These are phyloP conservation scores for Daubentonia madagascariensis DNA, from an alignment of 2,113 vertebrate species.

Conservation along the genomic window DNA sequence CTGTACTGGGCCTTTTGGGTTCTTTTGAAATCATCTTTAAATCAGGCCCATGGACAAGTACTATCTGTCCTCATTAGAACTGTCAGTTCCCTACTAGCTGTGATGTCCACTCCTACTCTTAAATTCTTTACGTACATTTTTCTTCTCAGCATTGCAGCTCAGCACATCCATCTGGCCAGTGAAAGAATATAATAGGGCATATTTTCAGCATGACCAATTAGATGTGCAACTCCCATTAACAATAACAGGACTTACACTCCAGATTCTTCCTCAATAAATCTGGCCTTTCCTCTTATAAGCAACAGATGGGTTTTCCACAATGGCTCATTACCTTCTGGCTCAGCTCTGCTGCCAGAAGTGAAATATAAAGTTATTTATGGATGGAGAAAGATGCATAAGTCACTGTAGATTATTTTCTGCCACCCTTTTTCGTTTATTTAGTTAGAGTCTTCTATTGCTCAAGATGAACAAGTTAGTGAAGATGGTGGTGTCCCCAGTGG, in stretches of 20 bases:
- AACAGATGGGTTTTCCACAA: constrained; percentile 88
- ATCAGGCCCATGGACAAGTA: neutral
- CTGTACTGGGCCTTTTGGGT: neutral
- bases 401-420: constrained; percentile 78
- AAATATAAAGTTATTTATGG: constrained; percentile 88
- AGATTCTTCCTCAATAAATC: constrained; percentile 80
- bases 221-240: constrained; percentile 81
- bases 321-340: constrained; percentile 85
- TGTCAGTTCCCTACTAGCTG: neutral
- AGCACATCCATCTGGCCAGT: constrained; percentile 68
- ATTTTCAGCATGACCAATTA: constrained; percentile 81
- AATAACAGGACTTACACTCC: constrained; percentile 71
- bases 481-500: constrained; percentile 72
- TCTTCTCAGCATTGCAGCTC: constrained; percentile 52
- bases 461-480: constrained; percentile 78
- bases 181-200: constrained; percentile 70
- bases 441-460: constrained; percentile 77
- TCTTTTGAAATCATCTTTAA: constrained; percentile 45
- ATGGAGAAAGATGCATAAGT: constrained; percentile 83
- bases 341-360: constrained; percentile 81
- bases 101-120: constrained; percentile 33
- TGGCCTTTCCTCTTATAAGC: constrained; percentile 82
- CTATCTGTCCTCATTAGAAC: constrained; percentile 42
- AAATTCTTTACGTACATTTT: constrained; percentile 59
- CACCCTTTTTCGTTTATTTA: constrained; percentile 81